Percentiles rank a stretch among this genome's conserved stretches.
phyloP scores from a whole-genome alignment of 2,113 vertebrate genomes.

The Oncorhynchus clarkii region DNA sequence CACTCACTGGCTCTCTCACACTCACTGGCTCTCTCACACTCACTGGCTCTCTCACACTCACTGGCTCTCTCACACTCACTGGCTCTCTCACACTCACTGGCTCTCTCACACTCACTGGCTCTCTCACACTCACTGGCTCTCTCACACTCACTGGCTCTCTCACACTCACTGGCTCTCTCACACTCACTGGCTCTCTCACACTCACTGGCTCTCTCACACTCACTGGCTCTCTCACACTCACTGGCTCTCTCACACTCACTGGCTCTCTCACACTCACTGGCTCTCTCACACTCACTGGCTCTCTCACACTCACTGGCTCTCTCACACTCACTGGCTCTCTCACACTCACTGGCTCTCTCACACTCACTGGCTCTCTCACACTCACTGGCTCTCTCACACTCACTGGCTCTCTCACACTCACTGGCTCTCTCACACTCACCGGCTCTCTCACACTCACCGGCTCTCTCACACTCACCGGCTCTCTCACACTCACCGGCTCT shows the following conservation, averaged over 20 bases:
- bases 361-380: neutral
- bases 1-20: slow-evolving; percentile 13
- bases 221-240: slow-evolving; percentile 12
- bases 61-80: neutral
- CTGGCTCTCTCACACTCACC: slow-evolving; percentile 1
- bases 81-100: slow-evolving; percentile 44
- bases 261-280: neutral
- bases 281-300: neutral
- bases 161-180: slow-evolving; percentile 4
- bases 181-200: slow-evolving; percentile 35
- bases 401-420: slow-evolving; percentile 36
- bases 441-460: neutral
- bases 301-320: too few relatives aligned
- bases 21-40: slow-evolving; percentile 33
- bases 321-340: slow-evolving; percentile 6
- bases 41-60: neutral
- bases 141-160: neutral
- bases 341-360: slow-evolving; percentile 34
- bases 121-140: slow-evolving; percentile 34
- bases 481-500: neutral
- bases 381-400: slow-evolving; percentile 1
- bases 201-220: neutral
- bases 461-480: slow-evolving; percentile 29
- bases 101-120: slow-evolving; percentile 1
- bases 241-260: slow-evolving; percentile 30